A percentile compares a stretch with the other conserved stretches of the same genome.
These are phyloP conservation scores for Melitaea cinxia DNA, from an alignment of 1,140 invertebrate genomes.

Conservation along the genomic window DNA sequence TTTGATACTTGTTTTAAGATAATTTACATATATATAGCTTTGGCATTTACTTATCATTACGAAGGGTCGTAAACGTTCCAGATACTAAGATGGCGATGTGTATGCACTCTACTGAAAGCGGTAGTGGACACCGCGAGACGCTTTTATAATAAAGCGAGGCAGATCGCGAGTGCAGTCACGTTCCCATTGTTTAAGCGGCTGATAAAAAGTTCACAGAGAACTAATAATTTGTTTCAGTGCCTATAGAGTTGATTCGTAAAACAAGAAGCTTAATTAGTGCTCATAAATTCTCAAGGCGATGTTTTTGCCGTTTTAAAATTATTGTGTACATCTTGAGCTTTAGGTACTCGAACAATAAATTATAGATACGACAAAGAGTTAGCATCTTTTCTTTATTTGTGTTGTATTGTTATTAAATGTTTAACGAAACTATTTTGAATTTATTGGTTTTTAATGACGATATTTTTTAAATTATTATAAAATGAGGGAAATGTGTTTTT, in stretches of 20 bases:
- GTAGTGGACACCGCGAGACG: conserved; percentile 41
- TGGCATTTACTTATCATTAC: conserved; percentile 53
- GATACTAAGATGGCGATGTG: conserved; percentile 45
- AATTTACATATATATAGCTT: conserved; percentile 43
- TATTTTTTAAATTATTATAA: neutral
- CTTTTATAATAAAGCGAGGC: conserved; percentile 47
- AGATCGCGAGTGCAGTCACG: conserved; percentile 74
- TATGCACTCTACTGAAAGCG: conserved; percentile 44
- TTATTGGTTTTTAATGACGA: neutral
- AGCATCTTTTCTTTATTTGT: neutral
- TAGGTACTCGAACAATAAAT: conserved; percentile 9
- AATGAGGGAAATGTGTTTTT: too few relatives aligned
- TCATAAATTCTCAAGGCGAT: conserved; percentile 54
- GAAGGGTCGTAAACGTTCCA: conserved; percentile 36
- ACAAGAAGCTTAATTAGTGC: conserved; percentile 77
- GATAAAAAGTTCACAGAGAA: conserved; percentile 75
- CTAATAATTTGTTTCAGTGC: conserved; percentile 74
- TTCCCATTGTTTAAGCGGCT: conserved; percentile 74
- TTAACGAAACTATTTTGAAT: neutral
- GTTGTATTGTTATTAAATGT: neutral
- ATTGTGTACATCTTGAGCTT: conserved; percentile 16
- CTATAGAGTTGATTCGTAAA: conserved; percentile 56
- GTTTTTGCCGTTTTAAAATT: conserved; percentile 24
- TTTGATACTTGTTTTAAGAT: conserved; percentile 45
- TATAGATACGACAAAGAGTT: neutral